phyloP scores from a whole-genome alignment of 2,888 invertebrate genomes.

The Drymonia ruficornis region DNA sequence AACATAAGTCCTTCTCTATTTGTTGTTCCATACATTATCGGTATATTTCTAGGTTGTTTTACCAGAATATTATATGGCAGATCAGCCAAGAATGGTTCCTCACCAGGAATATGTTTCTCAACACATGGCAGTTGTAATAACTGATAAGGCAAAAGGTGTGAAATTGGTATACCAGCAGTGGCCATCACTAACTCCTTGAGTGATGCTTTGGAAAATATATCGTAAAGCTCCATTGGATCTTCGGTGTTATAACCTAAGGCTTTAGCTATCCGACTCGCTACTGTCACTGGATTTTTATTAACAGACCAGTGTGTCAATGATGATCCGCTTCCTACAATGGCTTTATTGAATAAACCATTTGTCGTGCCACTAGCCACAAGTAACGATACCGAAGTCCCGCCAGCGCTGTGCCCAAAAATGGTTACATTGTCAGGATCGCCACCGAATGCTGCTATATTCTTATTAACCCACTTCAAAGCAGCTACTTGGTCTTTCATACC shows the following conservation, averaged over 20 bases:
- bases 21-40: slow-evolving; percentile 61
- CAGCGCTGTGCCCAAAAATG: slow-evolving; percentile 73
- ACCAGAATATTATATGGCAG: slow-evolving; percentile 61
- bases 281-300: slow-evolving; percentile 60
- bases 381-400: slow-evolving; percentile 60
- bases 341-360: slow-evolving; percentile 65
- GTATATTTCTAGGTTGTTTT: slow-evolving; percentile 53
- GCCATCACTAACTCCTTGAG: slow-evolving; percentile 51
- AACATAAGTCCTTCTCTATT: slow-evolving; percentile 64
- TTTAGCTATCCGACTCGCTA: slow-evolving; percentile 62
- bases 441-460: slow-evolving; percentile 71
- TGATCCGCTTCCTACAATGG: slow-evolving; percentile 72
- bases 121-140: slow-evolving; percentile 56
- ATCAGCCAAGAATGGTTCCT: slow-evolving; percentile 62
- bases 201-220: slow-evolving; percentile 55
- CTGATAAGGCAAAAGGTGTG: slow-evolving; percentile 50
- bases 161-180: slow-evolving; percentile 52
- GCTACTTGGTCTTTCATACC: slow-evolving; percentile 74
- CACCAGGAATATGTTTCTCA: slow-evolving; percentile 57
- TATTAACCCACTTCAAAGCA: slow-evolving; percentile 70
- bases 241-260: slow-evolving; percentile 56
- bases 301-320: slow-evolving; percentile 64
- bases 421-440: slow-evolving; percentile 74
- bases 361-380: slow-evolving; percentile 60
- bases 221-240: slow-evolving; percentile 63